Base-by-base conservation (phyloP, 2,888 invertebrate genomes). In the Embidobia sp. region DNA sequence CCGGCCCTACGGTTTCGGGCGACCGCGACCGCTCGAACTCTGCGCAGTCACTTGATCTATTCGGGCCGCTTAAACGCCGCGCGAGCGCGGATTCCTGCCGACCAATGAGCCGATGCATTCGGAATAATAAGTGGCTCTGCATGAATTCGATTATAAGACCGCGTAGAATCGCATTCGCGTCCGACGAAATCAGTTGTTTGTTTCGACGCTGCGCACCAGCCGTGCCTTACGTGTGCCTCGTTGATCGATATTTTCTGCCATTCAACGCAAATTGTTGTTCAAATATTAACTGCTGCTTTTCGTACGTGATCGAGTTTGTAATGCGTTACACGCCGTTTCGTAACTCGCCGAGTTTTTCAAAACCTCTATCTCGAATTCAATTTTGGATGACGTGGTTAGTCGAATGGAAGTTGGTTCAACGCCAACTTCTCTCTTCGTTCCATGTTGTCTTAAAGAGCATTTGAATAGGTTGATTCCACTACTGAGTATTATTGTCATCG, bases 1-100 rank as follows among this genome's bases (percentile, higher is more conserved):
- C n/a, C n/a, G n/a, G n/a, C n/a, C n/a, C n/a, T 76, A 70, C 63
- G 66, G 66, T 76, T 76, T 70, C 66, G 44, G 57, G 61, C 75
- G 64, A 66, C 37, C 59, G 59, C 70, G 46, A 70, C 70, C 67
- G 53, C 4, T 73, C 51, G 37, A 66, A 66, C 44, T 55, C 42
- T n/a, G n/a, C 19, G 6, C 8, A 55, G 51, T 59, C 57, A 57
- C 48, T 49, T 57, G 3, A n/a, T 29, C 29, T 22, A 6, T 22
- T 22, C n/a, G n/a, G n/a, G n/a, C n/a, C n/a, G n/a, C 6, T 22
- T 22, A 22, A 22, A 6, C 26, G 6, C 26, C 3, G 4, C 49
- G 11, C 11, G 26, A 37, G 42, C 42, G 31, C 31, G 27, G 61
- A 48, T 44, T 33, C 33, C 44, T 26, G 31, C 27, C 66, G 33